Percentiles rank a stretch among this genome's conserved stretches.
phyloP scores from a whole-genome alignment of 2,113 vertebrate genomes.

The Microcebus ravelobensis region DNA sequence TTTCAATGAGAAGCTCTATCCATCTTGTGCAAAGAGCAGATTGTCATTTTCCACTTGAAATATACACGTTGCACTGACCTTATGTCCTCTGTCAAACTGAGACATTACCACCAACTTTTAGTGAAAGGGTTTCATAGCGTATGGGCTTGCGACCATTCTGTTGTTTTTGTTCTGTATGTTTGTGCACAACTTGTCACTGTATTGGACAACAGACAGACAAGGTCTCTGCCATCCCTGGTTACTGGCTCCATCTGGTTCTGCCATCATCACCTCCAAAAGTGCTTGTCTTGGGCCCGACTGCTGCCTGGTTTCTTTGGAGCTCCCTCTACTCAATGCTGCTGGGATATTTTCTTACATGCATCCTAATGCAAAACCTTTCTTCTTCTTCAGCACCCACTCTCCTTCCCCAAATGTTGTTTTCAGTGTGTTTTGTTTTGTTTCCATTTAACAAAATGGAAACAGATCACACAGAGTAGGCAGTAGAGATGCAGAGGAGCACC shows the following conservation, averaged over 20 bases:
- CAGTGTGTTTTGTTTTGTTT: neutral
- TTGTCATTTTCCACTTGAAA: conserved; percentile 75
- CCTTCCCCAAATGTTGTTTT: conserved; percentile 10
- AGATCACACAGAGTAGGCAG: neutral
- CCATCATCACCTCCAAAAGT: neutral
- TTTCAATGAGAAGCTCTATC: conserved; percentile 45
- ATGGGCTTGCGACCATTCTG: conserved; percentile 22
- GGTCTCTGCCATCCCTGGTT: conserved; percentile 46
- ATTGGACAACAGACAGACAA: conserved; percentile 75
- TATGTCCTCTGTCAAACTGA: conserved; percentile 78
- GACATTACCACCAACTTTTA: conserved; percentile 45
- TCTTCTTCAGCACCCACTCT: neutral
- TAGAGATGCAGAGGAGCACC: neutral
- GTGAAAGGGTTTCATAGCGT: neutral
- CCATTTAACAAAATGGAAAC: neutral
- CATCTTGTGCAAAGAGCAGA: conserved; percentile 72
- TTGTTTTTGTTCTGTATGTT: conserved; percentile 49
- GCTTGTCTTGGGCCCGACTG: rapidly evolving
- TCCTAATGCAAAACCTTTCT: neutral
- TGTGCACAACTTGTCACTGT: conserved; percentile 48
- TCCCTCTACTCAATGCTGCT: neutral
- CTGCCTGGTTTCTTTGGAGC: neutral
- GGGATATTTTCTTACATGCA: neutral
- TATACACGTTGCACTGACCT: conserved; percentile 68
- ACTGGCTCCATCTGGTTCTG: conserved; percentile 63